Base-by-base conservation (phyloP, 2,888 invertebrate species). In the Melinaea menophilus region DNA sequence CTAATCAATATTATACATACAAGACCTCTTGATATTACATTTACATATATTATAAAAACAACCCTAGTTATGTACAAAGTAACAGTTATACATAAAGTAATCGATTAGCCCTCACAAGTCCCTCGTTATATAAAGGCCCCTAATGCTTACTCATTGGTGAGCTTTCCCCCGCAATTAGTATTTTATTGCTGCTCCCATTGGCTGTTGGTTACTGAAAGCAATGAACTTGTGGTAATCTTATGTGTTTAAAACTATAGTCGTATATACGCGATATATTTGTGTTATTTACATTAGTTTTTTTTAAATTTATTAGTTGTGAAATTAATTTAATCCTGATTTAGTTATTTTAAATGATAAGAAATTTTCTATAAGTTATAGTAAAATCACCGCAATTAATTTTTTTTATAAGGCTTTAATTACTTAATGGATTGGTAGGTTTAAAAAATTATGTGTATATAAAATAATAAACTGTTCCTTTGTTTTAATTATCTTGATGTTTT, bases 61-160 rank as follows among this genome's bases (percentile, higher is more conserved):
- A 22, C 22, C 22, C 22, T 22, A 22, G 22, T 22, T 22, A 22
- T 22, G 22, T 22, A 22, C 22, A 22, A 22, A 22, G 22, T 22
- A 22, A 22, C 22, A 22, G 22, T 22, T 22, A 22, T 31, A 51
- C 11, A 31, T 31, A 31, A 5, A 12, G 12, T 57, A 58, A 63
- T 61, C 65, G 73, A 74, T 73, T 72, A 64, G 73, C 66, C 70
- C 63, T 69, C 67, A 72, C 72, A 72, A 70, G 69, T 72, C 68
- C 69, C 72, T 68, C 64, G 64, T 74, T 81, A 82, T 82, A 69
- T 84, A 79, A 69, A 72, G 74, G 75, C 79, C 86, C 88, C 89
- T 88, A 90, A 90, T 88, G 90, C 90, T 85, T 78, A 88, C 68
- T 84, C 88, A 89, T 86, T 88, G 86, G 87, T 73, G 85, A 88